These are phyloP conservation scores for Drosophila basisetae DNA, from an alignment of 2,888 invertebrate species.

Conservation along the genomic window DNA sequence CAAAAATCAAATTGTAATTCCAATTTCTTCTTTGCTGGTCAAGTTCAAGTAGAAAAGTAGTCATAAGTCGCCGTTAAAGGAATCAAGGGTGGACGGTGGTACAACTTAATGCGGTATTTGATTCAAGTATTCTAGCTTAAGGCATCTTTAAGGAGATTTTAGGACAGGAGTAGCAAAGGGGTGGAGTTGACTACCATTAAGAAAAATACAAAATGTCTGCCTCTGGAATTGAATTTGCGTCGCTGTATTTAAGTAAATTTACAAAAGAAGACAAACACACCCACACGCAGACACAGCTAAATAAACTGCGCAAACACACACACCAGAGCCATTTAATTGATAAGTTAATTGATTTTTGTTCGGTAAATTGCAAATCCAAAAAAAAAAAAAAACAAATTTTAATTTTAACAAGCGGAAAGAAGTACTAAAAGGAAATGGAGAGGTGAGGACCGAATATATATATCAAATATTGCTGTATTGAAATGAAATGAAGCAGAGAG, in stretches of 20 bases:
- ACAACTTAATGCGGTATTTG: conserved; percentile 60
- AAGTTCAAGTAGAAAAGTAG: conserved; percentile 71
- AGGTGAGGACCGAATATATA: neutral
- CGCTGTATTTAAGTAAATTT: conserved; percentile 57
- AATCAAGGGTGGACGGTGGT: conserved; percentile 1
- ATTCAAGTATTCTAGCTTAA: conserved; percentile 59
- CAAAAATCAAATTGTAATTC: conserved; percentile 45
- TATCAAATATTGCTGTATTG: neutral
- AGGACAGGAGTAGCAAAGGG: too few species aligned
- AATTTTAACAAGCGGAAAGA: conserved; percentile 21
- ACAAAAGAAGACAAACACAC: conserved; percentile 2
- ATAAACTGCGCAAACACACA: neutral
- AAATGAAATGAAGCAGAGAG: neutral
- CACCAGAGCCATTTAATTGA: conserved; percentile 56
- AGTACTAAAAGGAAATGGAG: neutral
- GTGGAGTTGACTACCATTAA: neutral
- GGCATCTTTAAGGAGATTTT: neutral
- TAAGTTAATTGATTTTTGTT: conserved; percentile 68
- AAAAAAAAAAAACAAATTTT: conserved; percentile 32
- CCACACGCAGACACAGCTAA: neutral
- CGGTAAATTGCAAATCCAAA: conserved; percentile 37
- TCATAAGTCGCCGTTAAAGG: conserved; percentile 52
- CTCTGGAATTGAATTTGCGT: conserved; percentile 30
- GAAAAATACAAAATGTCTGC: conserved; percentile 4
- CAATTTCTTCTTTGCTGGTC: conserved; percentile 42